phyloP scores from a whole-genome alignment of 2,797 vertebrate genomes.

The Kryptolebias ocellatus region DNA sequence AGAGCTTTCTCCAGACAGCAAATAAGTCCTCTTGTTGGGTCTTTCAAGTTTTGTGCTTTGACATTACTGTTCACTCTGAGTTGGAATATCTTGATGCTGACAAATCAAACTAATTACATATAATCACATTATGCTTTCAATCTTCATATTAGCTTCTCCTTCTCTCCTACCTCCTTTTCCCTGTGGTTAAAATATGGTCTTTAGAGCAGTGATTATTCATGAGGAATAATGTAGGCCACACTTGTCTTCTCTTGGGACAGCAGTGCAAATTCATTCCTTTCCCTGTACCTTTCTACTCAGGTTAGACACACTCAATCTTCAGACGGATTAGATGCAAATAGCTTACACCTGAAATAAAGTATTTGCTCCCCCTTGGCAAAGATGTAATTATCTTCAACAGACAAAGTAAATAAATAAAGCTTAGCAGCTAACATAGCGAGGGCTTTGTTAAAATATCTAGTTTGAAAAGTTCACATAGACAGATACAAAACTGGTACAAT shows the following conservation, averaged over 20 bases:
- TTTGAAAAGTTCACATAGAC: background rate
- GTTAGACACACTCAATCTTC: conserved; percentile 16
- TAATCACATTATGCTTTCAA: conserved; percentile 12
- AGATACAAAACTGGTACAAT: no score
- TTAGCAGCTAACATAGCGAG: conserved; percentile 4
- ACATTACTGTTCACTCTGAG: conserved; percentile 4
- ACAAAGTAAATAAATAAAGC: conserved; percentile 21
- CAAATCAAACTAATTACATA: conserved; percentile 19
- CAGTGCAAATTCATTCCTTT: conserved; percentile 34
- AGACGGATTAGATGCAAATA: conserved; percentile 18
- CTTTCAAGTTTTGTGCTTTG: conserved; percentile 21
- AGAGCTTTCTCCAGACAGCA: background rate
- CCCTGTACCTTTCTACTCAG: conserved; percentile 39
- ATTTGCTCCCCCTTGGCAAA: conserved; percentile 11
- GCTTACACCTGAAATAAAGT: conserved; percentile 21
- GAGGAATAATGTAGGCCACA: conserved; percentile 44
- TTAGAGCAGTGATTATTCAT: conserved; percentile 61
- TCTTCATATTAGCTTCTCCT: conserved; percentile 13
- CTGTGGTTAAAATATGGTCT: conserved; percentile 45
- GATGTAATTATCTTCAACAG: conserved; percentile 15
- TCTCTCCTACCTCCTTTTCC: conserved; percentile 28
- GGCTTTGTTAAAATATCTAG: background rate
- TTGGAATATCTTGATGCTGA: conserved; percentile 16
- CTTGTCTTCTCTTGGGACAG: conserved; percentile 45
- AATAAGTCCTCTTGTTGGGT: conserved; percentile 9